Evolutionary conservation across 1,140 invertebrate species (phyloP), one percentile per base, ranked within the genome.

Genomic region (Ephestia elutella): DNA sequence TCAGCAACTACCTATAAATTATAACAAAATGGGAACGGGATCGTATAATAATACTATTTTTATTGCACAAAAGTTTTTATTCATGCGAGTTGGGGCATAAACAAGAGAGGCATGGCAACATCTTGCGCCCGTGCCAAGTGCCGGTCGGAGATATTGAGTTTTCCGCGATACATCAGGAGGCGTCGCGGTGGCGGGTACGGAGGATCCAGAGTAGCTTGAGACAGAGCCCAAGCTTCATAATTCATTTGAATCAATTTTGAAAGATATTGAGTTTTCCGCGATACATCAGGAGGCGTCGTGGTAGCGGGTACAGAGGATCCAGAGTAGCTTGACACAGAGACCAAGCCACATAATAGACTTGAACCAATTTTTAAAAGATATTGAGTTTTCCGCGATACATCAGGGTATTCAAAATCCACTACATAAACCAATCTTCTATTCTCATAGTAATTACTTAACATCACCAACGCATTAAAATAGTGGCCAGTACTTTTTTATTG

Each of bases 221-320:
- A 8, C 2, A 17, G 38, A 44, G 38, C 13, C 38, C 38, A 44
- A n/a, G n/a, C n/a, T n/a, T n/a, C n/a, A n/a, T n/a, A n/a, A n/a
- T n/a, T n/a, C n/a, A n/a, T n/a, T n/a, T n/a, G n/a, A n/a, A n/a
- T n/a, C n/a, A n/a, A n/a, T n/a, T n/a, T n/a, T n/a, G n/a, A n/a
- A 15, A 44, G 38, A 44, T 44, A 44, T 44, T 44, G 38, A 44
- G 38, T 44, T 44, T 44, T 44, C 38, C 10, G 38, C 38, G 38
- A 44, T 44, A 44, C 38, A 44, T 44, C 38, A 44, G 10, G 3
- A 44, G 38, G 38, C 38, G 38, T 44, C 38, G 38, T 13, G 13
- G 13, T 15, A 13, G 38, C 38, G 38, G 38, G 10, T 25, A 10
- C 38, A 17, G 13, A 15, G 38, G 38, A 44, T 15, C 13, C 2